Conservation (phyloP, 2,113 vertebrate genomes). For the Cryptotis parvus region DNA sequence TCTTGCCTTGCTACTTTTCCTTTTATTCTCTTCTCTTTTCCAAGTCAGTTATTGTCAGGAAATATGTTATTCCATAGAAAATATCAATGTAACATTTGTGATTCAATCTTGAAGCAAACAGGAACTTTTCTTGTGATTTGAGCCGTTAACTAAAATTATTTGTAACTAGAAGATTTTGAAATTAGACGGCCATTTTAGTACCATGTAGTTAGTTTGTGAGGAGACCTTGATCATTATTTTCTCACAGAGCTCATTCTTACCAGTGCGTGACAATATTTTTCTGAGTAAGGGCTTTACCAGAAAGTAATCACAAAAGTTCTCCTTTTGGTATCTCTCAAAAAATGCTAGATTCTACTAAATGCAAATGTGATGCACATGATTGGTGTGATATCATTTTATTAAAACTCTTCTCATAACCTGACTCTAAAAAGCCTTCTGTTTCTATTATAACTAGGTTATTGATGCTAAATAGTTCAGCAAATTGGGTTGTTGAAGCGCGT, state of each 20-base stretch:
- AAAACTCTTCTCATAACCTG: conserved; percentile 78
- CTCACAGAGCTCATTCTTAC: background rate
- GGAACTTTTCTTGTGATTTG: conserved; percentile 46
- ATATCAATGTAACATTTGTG: background rate
- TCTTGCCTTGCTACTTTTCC: too few species aligned
- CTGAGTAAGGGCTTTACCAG: background rate
- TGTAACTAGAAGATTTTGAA: conserved; percentile 35
- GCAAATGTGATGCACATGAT: conserved; percentile 52
- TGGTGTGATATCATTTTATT: conserved; percentile 81
- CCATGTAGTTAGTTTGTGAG: conserved; percentile 2
- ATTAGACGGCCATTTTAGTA: conserved; percentile 11
- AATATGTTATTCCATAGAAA: conserved; percentile 23
- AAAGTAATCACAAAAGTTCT: background rate
- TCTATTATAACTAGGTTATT: conserved; percentile 83
- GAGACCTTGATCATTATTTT: conserved; percentile 20
- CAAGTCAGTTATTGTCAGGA: conserved; percentile 46
- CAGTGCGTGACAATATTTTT: background rate
- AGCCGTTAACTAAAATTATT: conserved; percentile 23
- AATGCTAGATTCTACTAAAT: conserved; percentile 8
- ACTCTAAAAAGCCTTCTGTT: conserved; percentile 81
- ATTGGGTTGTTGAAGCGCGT: conserved; percentile 80
- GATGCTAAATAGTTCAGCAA: conserved; percentile 85
- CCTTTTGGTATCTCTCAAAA: background rate
- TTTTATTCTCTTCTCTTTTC: background rate
- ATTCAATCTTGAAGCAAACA: background rate